Evolutionary conservation across 2,797 vertebrate species (phyloP), one percentile per base, ranked within the genome.

Genomic region (Anguilla marmorata): DNA sequence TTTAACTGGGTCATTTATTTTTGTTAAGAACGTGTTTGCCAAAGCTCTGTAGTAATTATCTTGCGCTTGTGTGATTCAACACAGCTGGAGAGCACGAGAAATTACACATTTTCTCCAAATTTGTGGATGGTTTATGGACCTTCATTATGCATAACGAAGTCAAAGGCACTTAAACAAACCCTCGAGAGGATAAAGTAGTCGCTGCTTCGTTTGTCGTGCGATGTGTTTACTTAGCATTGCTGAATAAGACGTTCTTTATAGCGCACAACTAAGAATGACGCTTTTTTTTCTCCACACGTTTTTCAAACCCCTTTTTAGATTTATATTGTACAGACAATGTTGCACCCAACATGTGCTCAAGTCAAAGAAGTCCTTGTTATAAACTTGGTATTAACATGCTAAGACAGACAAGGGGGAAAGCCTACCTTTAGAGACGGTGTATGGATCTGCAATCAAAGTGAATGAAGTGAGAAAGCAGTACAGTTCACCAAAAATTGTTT

Each of bases 111-210:
- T 72, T 85, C 79, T 66, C 83, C 24, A 85, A 85, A 85, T 72
- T 63, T 88, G 84, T 27, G 87, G 66, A 88, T 60, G 84, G 27
- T 88, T 85, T 85, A 85, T 60, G 84, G 83, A 33, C 37, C 83
- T n/a, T 16, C 37, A 69, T 88, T 85, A 88, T 79, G 84, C 84
- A 85, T 85, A 88, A 79, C 69, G 85, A 72, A 9, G 21, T 79
- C 37, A 12, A 80, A 74, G 60, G 76, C 63, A 56, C 79, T 69
- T 50, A 84, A 84, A 72, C 60, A 84, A 84, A 72, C 60, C 95
- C 95, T 94, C 94, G 90, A 95, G 96, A 95, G 95, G 93, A 95
- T 95, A 93, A 94, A 95, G 95, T 96, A 95, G 95, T 96, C 93
- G 93, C 93, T 95, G 95, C 95, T 96, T 96, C 96, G 95, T 96